phyloP scores from a whole-genome alignment of 37 sponge, comb jelly and placozoan species.

The Aphrocallistes beatrix region DNA sequence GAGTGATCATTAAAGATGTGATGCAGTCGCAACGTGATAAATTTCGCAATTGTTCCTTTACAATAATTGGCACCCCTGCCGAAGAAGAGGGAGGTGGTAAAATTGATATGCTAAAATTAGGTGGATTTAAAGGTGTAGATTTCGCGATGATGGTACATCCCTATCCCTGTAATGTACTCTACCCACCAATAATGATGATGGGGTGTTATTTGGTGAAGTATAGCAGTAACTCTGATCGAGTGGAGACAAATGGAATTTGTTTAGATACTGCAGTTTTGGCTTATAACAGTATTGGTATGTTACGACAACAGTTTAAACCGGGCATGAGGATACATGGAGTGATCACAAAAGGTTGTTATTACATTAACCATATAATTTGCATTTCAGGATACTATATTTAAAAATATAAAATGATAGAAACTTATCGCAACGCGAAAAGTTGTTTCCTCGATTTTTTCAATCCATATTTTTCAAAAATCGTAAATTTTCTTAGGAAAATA shows the following conservation, averaged over 20 bases:
- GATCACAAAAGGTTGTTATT: constrained; percentile 43
- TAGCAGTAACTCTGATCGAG: constrained; percentile 65
- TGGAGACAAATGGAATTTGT: constrained; percentile 76
- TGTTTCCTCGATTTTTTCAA: background rate
- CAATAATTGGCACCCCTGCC: constrained; percentile 66
- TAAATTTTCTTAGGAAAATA: too few species aligned
- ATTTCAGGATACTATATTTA: background rate
- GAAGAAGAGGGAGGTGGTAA: constrained; percentile 81
- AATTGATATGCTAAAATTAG: constrained; percentile 44
- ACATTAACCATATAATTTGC: background rate
- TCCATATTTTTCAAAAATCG: background rate
- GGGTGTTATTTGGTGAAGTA: constrained; percentile 47
- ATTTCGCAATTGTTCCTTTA: background rate
- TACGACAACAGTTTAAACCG: constrained; percentile 76
- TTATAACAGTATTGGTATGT: constrained; percentile 55
- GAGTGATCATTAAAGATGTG: constrained; percentile 49
- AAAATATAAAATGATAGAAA: background rate
- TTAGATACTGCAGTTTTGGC: constrained; percentile 79
- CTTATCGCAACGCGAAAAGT: background rate
- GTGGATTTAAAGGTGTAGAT: constrained; percentile 53
- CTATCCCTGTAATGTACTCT: constrained; percentile 20
- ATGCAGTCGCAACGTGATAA: constrained; percentile 25
- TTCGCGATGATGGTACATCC: constrained; percentile 91
- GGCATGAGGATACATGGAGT: constrained; percentile 61
- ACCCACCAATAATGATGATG: constrained; percentile 21